A percentile compares a stretch with the other conserved stretches of the same genome.
Evolutionary conservation across 23 tunicate species (phyloP).

Genomic region (Trididemnum nubilum): DNA sequence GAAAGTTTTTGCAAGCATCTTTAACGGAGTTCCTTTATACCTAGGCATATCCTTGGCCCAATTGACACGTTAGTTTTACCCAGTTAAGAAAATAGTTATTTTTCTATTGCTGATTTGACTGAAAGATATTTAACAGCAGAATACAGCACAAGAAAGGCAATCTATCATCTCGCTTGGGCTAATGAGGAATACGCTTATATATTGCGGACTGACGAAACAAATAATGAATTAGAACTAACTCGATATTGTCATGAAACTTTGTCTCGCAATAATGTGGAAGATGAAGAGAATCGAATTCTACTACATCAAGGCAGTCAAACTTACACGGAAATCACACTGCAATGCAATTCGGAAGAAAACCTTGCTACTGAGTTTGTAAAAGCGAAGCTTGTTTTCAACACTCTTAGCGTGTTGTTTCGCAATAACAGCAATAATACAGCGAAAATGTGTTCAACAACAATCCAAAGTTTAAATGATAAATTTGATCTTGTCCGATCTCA

Average conservation of each 20-base stretch:
- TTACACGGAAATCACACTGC: neutral
- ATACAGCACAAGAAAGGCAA: neutral
- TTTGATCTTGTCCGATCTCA: neutral
- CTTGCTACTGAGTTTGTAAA: neutral
- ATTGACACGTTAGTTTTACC: neutral
- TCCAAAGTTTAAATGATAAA: neutral
- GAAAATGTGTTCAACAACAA: neutral
- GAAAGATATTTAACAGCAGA: neutral
- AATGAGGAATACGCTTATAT: neutral
- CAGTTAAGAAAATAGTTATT: neutral
- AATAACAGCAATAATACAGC: neutral
- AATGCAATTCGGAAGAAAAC: neutral
- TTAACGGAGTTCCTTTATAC: neutral
- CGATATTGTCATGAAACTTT: neutral
- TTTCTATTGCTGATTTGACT: neutral
- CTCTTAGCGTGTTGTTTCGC: neutral
- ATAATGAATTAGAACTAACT: neutral
- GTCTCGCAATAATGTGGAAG: neutral
- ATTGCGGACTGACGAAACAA: neutral
- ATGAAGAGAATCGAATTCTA: neutral
- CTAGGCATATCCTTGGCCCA: neutral
- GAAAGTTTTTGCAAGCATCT: too few species aligned
- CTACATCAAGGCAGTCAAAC: neutral
- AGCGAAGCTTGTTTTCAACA: neutral
- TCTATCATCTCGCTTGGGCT: neutral